phyloP scores from a whole-genome alignment of 2,113 vertebrate species.

The Jaculus jaculus region DNA sequence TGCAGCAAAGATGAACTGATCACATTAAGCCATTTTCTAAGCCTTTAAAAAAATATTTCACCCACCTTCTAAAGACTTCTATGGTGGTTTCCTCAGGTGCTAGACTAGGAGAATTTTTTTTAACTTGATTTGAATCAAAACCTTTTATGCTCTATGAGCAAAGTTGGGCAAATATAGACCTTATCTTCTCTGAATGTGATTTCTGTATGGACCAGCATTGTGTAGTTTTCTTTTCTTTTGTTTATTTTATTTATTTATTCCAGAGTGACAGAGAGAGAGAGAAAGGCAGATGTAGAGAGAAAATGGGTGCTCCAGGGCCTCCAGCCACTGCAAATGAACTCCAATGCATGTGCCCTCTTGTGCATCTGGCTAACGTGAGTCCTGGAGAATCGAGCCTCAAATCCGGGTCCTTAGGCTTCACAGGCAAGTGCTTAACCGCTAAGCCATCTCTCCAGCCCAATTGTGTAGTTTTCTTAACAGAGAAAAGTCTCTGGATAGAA shows the following conservation, averaged over 20 bases:
- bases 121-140: constrained; percentile 54
- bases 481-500: neutral
- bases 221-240: too few species aligned
- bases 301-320: too few species aligned
- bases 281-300: too few species aligned
- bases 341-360: too few species aligned
- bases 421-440: too few species aligned
- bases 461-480: neutral
- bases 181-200: neutral
- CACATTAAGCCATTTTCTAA: constrained; percentile 2
- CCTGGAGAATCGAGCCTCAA: too few species aligned
- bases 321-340: too few species aligned
- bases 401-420: too few species aligned
- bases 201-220: neutral
- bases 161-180: neutral
- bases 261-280: too few species aligned
- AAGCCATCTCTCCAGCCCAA: too few species aligned
- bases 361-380: too few species aligned
- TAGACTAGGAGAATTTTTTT: neutral
- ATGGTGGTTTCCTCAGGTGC: neutral
- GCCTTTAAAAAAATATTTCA: neutral
- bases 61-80: neutral
- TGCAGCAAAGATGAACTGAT: neutral
- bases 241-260: too few species aligned
- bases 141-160: neutral